Base-by-base conservation (phyloP, 2,888 invertebrate species). In the Tiphia femorata region DNA sequence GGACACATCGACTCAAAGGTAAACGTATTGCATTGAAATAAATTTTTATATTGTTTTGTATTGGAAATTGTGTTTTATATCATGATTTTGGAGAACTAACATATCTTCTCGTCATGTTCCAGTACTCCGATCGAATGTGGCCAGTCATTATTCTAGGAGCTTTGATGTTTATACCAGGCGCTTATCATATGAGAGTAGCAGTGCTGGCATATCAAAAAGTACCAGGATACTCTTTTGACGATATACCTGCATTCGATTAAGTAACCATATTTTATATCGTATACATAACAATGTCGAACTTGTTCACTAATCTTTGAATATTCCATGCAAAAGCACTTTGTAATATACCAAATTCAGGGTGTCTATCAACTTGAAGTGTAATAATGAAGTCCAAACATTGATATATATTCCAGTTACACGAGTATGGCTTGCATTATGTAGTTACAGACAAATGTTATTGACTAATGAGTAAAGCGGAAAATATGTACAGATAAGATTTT, bases 111-210 rank as follows among this genome's bases (percentile, higher is more conserved):
- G n/a, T n/a, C n/a, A n/a, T 61, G 44, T 84, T 86, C 23, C 84
- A 89, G 88, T 95, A 96, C 84, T 89, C 91, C 1, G 95, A 96
- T 82, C 87, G 95, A 60, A 90, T 94, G 81, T 95, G 94, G 94
- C 96, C 96, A 1, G 88, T 96, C 83, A 89, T 96, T 62, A 91
- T 96, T 68, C 85, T 97, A 75, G 97, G 96, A 25, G 86, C 89
- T 17, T 86, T 97, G 30, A 95, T 96, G 94, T 95, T 96, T 78
- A 90, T 96, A 67, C 96, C 96, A 0, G 96, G 96, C 33, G 92
- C 93, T 47, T 96, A 96, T 84, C 96, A 97, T 80, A 90, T 95
- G 42, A 88, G 94, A 71, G 93, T 96, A 77, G 94, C 95, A 25
- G 91, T 92, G 79, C 93, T 91, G 84, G 96, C 96, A 0, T 94